phyloP scores from a whole-genome alignment of 2,797 vertebrate genomes.

The Chrysocyon brachyurus region DNA sequence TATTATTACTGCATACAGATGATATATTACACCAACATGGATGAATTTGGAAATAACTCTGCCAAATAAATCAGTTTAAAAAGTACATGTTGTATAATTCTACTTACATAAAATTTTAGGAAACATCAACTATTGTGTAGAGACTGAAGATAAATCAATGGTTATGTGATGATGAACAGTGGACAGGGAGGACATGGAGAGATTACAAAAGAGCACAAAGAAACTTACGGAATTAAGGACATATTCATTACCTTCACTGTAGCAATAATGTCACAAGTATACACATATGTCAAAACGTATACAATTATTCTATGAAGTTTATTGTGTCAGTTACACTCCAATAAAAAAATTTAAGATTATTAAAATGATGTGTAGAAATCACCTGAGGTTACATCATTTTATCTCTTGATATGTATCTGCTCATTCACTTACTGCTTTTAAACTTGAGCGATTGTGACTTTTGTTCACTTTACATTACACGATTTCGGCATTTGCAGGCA shows the following conservation, averaged over 20 bases:
- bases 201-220: neutral
- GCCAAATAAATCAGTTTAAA: neutral
- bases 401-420: neutral
- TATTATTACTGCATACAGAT: too few relatives aligned
- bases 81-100: neutral
- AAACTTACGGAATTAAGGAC: neutral
- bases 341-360: neutral
- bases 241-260: neutral
- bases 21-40: neutral
- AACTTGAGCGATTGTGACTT: conserved; percentile 24
- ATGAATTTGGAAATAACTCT: neutral
- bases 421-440: conserved; percentile 5
- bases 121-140: neutral
- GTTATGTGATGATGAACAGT: neutral
- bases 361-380: neutral
- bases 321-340: neutral
- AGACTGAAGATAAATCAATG: neutral
- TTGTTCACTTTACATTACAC: neutral
- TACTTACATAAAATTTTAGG: neutral
- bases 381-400: conserved; percentile 14
- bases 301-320: neutral
- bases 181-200: neutral
- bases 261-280: neutral
- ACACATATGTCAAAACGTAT: neutral
- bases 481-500: conserved; percentile 9